A percentile compares a stretch with the other conserved stretches of the same genome.
phyloP scores from a whole-genome alignment of 2,113 vertebrate genomes.

The Hypanus sabinus region DNA sequence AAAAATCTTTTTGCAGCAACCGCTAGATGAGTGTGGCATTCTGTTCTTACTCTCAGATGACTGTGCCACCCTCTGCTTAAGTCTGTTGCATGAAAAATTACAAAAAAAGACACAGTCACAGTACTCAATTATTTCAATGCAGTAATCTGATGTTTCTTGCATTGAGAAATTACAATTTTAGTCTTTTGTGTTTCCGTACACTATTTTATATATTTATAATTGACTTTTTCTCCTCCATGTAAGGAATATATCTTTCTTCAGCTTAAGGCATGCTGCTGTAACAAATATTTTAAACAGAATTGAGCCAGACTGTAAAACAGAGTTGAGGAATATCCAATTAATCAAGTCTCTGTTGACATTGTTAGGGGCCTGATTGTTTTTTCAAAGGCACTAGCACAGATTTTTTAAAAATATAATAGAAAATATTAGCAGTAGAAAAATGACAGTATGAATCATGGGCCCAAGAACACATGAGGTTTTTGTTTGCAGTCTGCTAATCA shows the following conservation, averaged over 20 bases:
- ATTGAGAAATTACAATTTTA: not conserved
- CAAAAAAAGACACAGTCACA: not conserved
- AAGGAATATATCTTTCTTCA: not conserved
- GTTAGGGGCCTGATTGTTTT: not conserved
- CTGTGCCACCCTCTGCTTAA: not conserved
- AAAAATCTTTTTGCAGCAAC: not conserved
- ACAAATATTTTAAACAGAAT: not conserved
- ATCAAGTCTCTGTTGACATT: not conserved
- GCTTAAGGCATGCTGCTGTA: not conserved
- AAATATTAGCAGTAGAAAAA: not conserved
- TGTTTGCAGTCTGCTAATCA: not conserved
- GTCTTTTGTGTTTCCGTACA: not conserved
- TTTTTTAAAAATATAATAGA: not conserved
- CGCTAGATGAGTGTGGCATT: too few species aligned
- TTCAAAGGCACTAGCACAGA: not conserved
- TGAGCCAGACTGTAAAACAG: not conserved
- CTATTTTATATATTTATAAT: not conserved
- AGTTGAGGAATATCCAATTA: too few species aligned
- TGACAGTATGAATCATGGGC: not conserved
- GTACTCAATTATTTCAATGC: not conserved
- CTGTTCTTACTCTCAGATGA: not conserved
- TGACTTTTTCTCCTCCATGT: not conserved
- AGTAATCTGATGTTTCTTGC: not conserved
- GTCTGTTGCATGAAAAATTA: too few species aligned
- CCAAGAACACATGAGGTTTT: not conserved